A percentile compares a stretch with the other conserved stretches of the same genome.
phyloP scores from a whole-genome alignment of 37 sponge, comb jelly and placozoan genomes.

The Hormiphora californensis region DNA sequence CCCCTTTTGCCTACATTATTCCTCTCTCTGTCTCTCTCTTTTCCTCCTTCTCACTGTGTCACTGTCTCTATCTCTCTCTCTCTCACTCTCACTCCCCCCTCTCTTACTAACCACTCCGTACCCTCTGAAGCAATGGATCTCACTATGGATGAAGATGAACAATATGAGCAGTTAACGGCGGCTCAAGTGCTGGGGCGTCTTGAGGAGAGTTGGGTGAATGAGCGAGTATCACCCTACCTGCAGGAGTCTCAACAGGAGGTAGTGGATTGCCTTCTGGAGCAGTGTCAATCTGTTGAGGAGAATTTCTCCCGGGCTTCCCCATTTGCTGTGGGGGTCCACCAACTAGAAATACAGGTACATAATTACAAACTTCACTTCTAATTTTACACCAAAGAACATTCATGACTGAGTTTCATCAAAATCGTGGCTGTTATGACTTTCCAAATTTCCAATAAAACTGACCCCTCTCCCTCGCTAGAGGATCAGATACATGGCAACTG shows the following conservation, averaged over 20 bases:
- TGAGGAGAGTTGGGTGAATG: slow-evolving; percentile 26
- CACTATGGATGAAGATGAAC: not conserved
- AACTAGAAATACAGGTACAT: slow-evolving; percentile 27
- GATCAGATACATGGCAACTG: slow-evolving; percentile 38
- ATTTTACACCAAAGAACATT: too few relatives aligned
- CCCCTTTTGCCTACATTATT: too few relatives aligned
- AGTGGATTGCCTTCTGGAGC: slow-evolving; percentile 23
- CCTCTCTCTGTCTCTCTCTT: too few relatives aligned
- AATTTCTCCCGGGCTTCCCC: slow-evolving; percentile 15
- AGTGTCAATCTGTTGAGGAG: not conserved
- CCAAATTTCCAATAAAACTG: not conserved
- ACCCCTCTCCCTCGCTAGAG: not conserved
- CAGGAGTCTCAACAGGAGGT: slow-evolving; percentile 34
- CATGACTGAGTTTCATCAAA: too few relatives aligned
- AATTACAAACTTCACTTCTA: not conserved
- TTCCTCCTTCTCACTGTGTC: too few relatives aligned
- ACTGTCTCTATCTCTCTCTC: too few relatives aligned
- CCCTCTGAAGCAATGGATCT: not conserved
- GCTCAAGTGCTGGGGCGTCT: not conserved
- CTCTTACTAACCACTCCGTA: too few relatives aligned
- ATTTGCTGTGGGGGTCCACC: slow-evolving; percentile 19
- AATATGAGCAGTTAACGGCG: slow-evolving; percentile 26
- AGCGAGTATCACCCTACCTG: slow-evolving; percentile 14
- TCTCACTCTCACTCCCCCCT: too few relatives aligned
- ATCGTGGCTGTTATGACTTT: too few relatives aligned